These are phyloP conservation scores for Eupeodes luniger DNA, from an alignment of 2,888 invertebrate genomes.

Conservation along the genomic window DNA sequence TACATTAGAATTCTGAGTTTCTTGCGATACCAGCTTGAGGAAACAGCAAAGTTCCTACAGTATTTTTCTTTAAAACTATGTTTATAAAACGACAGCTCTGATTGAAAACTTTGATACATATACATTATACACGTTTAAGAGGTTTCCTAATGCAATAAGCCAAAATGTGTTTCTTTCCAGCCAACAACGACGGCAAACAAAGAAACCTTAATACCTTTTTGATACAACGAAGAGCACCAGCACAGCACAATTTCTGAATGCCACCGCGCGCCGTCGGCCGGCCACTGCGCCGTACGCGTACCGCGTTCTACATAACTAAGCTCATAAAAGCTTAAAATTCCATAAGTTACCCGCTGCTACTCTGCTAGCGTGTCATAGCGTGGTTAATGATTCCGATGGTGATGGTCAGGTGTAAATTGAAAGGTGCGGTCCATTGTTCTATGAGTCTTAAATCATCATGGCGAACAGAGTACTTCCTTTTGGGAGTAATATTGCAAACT, in stretches of 20 bases:
- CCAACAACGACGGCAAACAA: background rate
- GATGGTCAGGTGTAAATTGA: constrained; percentile 68
- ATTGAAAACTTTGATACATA: background rate
- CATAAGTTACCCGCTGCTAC: constrained; percentile 29
- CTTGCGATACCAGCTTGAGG: no score
- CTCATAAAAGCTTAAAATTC: constrained; percentile 63
- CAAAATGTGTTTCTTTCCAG: constrained; percentile 38
- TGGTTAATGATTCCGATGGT: background rate
- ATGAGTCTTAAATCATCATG: constrained; percentile 57
- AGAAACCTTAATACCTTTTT: constrained; percentile 1
- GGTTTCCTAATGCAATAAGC: constrained; percentile 50
- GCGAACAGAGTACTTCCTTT: constrained; percentile 13
- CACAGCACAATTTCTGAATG: no score
- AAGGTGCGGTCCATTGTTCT: constrained; percentile 64
- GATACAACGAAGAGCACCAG: background rate
- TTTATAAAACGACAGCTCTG: background rate
- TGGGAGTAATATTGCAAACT: constrained; percentile 68
- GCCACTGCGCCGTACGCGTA: background rate
- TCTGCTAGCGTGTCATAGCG: background rate
- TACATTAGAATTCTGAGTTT: no score
- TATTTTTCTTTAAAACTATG: no score
- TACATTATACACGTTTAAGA: constrained; percentile 36
- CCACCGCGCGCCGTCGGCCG: background rate
- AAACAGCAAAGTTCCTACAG: no score
- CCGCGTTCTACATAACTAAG: background rate